phyloP scores from a whole-genome alignment of 2,888 invertebrate genomes.

The Eucera pruinosa region DNA sequence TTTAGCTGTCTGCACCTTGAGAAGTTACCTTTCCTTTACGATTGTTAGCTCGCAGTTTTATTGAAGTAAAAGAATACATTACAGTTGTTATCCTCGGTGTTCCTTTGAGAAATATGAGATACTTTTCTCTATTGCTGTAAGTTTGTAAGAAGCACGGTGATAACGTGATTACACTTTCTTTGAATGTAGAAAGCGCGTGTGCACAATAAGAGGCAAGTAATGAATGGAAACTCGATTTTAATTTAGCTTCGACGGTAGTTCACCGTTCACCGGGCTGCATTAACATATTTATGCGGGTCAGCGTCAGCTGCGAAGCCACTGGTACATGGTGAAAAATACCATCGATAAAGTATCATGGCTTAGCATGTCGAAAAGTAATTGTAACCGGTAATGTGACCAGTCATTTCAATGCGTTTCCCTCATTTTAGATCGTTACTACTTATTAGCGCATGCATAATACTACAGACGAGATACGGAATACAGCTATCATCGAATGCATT shows the following conservation, averaged over 20 bases:
- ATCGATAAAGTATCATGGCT: constrained; percentile 55
- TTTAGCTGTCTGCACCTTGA: not conserved
- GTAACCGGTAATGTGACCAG: constrained; percentile 23
- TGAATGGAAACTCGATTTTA: constrained; percentile 65
- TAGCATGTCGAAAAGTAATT: constrained; percentile 51
- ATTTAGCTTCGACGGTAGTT: constrained; percentile 60
- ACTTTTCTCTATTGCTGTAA: not conserved
- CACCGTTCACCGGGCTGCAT: constrained; percentile 51
- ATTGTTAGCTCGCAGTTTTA: not conserved
- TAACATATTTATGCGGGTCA: constrained; percentile 60
- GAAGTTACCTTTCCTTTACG: constrained; percentile 3
- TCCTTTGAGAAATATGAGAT: not conserved
- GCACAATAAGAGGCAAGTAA: constrained; percentile 49
- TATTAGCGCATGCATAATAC: constrained; percentile 11
- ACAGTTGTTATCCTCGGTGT: constrained; percentile 36
- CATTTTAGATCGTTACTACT: constrained; percentile 16
- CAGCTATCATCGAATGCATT: too few species aligned
- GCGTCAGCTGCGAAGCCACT: constrained; percentile 62
- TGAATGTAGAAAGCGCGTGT: not conserved
- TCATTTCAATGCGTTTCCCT: constrained; percentile 23
- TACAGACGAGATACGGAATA: too few species aligned
- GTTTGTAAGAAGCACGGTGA: not conserved
- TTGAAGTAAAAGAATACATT: not conserved
- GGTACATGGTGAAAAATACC: constrained; percentile 56
- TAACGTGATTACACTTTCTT: constrained; percentile 23